phyloP scores from a whole-genome alignment of 2,113 vertebrate genomes.

The Nesogale talazaci region DNA sequence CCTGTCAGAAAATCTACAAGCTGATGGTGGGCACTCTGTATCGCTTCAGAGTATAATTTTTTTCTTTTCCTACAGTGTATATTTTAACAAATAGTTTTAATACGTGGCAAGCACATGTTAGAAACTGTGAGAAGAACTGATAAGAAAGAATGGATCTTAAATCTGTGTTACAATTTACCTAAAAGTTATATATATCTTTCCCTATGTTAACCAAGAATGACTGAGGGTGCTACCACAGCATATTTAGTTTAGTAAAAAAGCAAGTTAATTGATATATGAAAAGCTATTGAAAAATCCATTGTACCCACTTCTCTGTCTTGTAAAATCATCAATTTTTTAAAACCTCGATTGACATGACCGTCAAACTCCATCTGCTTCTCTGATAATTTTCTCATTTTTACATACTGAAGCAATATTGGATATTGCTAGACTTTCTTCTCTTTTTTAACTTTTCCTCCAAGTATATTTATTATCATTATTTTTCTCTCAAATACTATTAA shows the following conservation, averaged over 20 bases:
- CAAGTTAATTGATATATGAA: neutral
- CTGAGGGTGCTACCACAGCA: neutral
- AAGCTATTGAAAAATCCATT: neutral
- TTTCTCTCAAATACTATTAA: neutral
- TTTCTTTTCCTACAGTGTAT: neutral
- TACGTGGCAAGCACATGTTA: neutral
- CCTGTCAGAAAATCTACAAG: neutral
- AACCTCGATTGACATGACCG: neutral
- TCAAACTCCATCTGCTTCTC: neutral
- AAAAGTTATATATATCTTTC: neutral
- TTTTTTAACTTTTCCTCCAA: neutral
- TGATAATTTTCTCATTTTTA: neutral
- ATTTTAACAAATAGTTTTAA: neutral
- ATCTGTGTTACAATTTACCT: neutral
- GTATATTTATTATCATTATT: neutral
- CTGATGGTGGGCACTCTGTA: conserved; percentile 27
- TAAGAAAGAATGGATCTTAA: neutral
- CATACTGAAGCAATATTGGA: neutral
- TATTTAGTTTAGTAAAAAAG: neutral
- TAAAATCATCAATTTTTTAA: no score
- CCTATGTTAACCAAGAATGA: neutral
- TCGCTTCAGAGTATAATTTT: neutral
- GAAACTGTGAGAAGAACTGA: neutral
- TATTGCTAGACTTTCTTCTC: neutral
- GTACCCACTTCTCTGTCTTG: neutral